Conservation (phyloP, 2,888 invertebrate species). For the Nebria brevicollis region DNA sequence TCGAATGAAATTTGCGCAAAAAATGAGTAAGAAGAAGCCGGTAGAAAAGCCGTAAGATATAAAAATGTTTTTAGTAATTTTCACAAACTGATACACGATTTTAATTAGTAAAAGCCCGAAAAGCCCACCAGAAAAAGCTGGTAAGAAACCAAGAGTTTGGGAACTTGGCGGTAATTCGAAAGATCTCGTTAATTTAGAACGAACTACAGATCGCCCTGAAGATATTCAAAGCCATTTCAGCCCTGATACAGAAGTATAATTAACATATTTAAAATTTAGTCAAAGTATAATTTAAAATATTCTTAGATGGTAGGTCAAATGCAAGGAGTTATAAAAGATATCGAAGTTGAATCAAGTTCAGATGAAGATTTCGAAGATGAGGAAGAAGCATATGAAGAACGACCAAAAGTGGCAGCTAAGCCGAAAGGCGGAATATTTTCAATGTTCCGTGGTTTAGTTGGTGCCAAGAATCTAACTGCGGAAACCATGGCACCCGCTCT, state of each 20-base stretch:
- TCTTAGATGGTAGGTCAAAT: slow-evolving; percentile 81
- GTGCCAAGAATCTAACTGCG: slow-evolving; percentile 84
- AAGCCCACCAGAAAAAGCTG: slow-evolving; percentile 72
- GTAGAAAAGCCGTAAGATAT: slow-evolving; percentile 67
- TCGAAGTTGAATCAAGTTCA: slow-evolving; percentile 81
- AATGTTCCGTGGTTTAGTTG: slow-evolving; percentile 86
- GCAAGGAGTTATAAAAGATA: slow-evolving; percentile 83
- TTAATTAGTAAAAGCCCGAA: slow-evolving; percentile 64
- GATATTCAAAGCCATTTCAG: slow-evolving; percentile 69
- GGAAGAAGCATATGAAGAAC: slow-evolving; percentile 49
- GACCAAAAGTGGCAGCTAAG: slow-evolving; percentile 48
- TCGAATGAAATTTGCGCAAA: slow-evolving; percentile 82
- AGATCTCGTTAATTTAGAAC: slow-evolving; percentile 82
- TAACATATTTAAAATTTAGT: background rate
- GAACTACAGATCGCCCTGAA: slow-evolving; percentile 80
- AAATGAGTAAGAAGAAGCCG: slow-evolving; percentile 76
- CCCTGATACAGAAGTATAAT: slow-evolving; percentile 72
- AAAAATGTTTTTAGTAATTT: background rate
- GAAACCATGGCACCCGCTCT: slow-evolving; percentile 86
- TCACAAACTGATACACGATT: background rate
- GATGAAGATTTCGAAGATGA: slow-evolving; percentile 71
- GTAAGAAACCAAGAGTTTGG: slow-evolving; percentile 92
- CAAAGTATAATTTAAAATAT: background rate
- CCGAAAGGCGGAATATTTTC: slow-evolving; percentile 77
- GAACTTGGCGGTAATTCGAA: slow-evolving; percentile 82